Percentiles rank a stretch among this genome's conserved stretches.
Evolutionary conservation across 1,140 invertebrate genomes (phyloP).

Genomic region (Psix sp.): DNA sequence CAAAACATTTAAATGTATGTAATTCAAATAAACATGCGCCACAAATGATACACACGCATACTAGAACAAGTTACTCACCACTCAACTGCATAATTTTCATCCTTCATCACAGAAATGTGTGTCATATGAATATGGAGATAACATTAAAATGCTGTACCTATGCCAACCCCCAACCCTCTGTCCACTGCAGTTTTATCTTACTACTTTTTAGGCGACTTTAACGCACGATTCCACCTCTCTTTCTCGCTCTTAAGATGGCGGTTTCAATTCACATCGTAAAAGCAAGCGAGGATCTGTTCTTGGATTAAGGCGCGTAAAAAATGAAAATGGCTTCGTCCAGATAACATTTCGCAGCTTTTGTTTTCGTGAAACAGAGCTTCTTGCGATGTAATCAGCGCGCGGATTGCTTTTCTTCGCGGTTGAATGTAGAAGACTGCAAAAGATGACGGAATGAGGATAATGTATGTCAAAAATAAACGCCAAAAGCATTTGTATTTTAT

Average conservation of each 20-base stretch:
- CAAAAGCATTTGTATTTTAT: no score
- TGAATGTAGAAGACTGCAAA: no score
- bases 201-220: conserved; percentile 24
- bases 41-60: conserved; percentile 33
- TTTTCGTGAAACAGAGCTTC: conserved; percentile 1
- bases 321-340: conserved; percentile 5
- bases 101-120: conserved; percentile 55
- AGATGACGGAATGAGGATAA: no score
- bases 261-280: conserved; percentile 39
- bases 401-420: conserved; percentile 9
- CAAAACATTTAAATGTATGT: conserved; percentile 22
- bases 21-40: conserved; percentile 40
- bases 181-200: conserved; percentile 37
- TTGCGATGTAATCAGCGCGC: conserved; percentile 5
- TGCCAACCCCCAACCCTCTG: conserved; percentile 28
- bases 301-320: conserved; percentile 33
- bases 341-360: conserved; percentile 11
- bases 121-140: conserved; percentile 59
- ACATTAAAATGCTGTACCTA: conserved; percentile 57
- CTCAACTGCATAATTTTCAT: conserved; percentile 45
- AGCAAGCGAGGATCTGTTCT: conserved; percentile 21
- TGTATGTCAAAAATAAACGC: no score
- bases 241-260: conserved; percentile 13
- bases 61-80: conserved; percentile 20
- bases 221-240: conserved; percentile 24